Base-by-base conservation (phyloP, 2,797 vertebrate species). In the Buceros bicornis region DNA sequence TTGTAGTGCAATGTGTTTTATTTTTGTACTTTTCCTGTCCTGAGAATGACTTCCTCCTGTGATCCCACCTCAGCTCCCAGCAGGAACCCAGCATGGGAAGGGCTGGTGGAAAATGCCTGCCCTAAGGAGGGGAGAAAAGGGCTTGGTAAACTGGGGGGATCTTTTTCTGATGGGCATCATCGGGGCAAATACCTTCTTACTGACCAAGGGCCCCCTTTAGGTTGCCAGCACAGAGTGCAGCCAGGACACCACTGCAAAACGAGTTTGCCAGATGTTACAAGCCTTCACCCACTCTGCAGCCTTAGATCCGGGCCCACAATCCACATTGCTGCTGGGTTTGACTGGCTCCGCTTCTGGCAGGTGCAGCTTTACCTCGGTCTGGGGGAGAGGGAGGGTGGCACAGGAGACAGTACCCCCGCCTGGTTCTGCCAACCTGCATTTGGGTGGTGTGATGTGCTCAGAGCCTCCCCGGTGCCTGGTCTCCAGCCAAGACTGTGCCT, bases 381-480 rank as follows among this genome's bases (percentile, higher is more conserved):
- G 31, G 73, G 58, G 53, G 47, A 66, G 50, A 33, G 16, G 29
- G 57, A 74, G 29, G 29, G 33, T n/a, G 26, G 31, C 83, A 21
- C 28, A 14, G 79, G 64, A 51, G 35, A 21, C 13, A 0, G 4
- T 3, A 43, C 21, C 65, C 33, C 28, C 43, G 43, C 54, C 48
- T 21, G 48, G 20, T 4, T 71, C 51, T 71, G 48, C 53, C 43
- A 20, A 43, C 2, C 79, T 4, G 5, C 22, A 0, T 15, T 40
- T 3, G 0, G 2, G 4, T 14, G 2, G 2, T 2, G 1, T 24
- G 64, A 31, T 48, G 64, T 3, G 53, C 29, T 45, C 69, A 8
- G n/a, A 5, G 47, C 54, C 35, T 25, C 56, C 16, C 3, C 2
- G 71, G 84, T 2, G 15, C 71, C 79, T 43, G 2, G 48, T 54